These are phyloP conservation scores for Coenobita brevimanus DNA, from an alignment of 1,140 invertebrate species.

Conservation along the genomic window DNA sequence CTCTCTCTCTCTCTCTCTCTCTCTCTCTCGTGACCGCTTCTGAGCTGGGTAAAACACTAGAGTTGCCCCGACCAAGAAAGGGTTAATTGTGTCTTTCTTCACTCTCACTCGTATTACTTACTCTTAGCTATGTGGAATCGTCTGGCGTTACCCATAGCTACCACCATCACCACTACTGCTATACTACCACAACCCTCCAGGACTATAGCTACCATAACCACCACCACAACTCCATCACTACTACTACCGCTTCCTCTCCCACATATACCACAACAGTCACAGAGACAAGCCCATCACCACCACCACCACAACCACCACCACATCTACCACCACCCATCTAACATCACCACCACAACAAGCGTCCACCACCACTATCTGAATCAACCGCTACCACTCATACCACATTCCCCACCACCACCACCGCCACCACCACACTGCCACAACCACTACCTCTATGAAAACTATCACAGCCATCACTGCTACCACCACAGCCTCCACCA, in stretches of 20 bases:
- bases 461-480: neutral
- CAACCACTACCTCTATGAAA: neutral
- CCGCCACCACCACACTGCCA: neutral
- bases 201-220: neutral
- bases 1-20: conserved; percentile 10
- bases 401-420: neutral
- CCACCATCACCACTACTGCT: too few relatives aligned
- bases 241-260: neutral
- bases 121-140: too few relatives aligned
- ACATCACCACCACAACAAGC: neutral
- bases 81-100: too few relatives aligned
- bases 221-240: neutral
- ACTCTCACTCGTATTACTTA: too few relatives aligned
- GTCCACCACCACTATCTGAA: neutral
- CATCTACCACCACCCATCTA: neutral
- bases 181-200: too few relatives aligned
- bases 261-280: neutral
- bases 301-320: conserved; percentile 4
- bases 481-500: neutral
- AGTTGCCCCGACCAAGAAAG: too few relatives aligned
- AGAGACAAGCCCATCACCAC: neutral
- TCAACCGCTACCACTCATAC: neutral
- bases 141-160: too few relatives aligned
- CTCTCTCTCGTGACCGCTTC: too few relatives aligned
- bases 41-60: too few relatives aligned